Percentiles rank a stretch among this genome's conserved stretches.
Conservation (phyloP, 1,140 invertebrate genomes). For the Pissodes strobi region DNA sequence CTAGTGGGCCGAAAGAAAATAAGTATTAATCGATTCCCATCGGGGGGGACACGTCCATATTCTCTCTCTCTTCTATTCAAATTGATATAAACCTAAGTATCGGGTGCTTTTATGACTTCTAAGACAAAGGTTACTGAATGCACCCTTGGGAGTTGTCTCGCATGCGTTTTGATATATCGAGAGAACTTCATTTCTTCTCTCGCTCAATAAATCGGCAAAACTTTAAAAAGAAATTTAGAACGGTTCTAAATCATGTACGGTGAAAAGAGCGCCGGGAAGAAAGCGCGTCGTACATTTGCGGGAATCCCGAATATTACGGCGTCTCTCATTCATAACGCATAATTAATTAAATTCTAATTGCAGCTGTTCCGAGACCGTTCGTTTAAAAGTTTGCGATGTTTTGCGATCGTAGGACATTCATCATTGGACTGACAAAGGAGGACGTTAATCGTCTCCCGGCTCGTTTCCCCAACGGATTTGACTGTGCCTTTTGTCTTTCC, state of each 20-base stretch:
- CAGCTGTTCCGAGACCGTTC: conserved; percentile 37
- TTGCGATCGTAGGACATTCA: conserved; percentile 52
- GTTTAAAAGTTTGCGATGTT: conserved; percentile 52
- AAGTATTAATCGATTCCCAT: conserved; percentile 23
- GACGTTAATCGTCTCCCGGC: conserved; percentile 45
- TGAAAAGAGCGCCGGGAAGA: conserved; percentile 36
- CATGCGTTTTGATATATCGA: no score
- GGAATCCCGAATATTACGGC: conserved; percentile 40
- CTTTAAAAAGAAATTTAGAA: conserved; percentile 44
- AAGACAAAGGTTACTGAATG: no score
- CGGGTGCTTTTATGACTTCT: no score
- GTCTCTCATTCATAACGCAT: conserved; percentile 53
- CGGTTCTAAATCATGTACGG: conserved; percentile 44
- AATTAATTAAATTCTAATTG: conserved; percentile 57
- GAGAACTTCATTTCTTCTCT: no score
- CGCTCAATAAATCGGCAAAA: conserved; percentile 35
- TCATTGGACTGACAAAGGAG: conserved; percentile 53
- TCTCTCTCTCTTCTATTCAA: no score
- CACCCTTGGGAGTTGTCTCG: no score
- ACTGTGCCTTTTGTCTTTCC: conserved; percentile 7
- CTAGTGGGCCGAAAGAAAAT: conserved; percentile 1
- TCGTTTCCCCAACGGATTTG: not conserved
- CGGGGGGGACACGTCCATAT: no score
- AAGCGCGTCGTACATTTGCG: conserved; percentile 17
- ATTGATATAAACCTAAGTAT: no score